Percentiles rank a stretch among this genome's conserved stretches.
These are phyloP conservation scores for Drosophila prosaltans DNA, from an alignment of 1,140 invertebrate genomes.

Conservation along the genomic window DNA sequence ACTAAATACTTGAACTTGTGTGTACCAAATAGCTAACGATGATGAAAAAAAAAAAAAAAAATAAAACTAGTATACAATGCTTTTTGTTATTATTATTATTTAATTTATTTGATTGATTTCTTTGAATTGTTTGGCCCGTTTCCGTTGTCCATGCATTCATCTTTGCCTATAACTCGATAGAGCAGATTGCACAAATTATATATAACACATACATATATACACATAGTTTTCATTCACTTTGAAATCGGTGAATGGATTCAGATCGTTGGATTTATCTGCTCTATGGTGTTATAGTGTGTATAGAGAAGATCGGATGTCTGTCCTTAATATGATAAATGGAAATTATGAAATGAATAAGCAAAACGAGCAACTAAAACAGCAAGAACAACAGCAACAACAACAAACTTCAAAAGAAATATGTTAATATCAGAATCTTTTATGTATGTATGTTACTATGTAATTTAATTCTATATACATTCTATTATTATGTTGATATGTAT, in stretches of 20 bases:
- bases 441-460: slow-evolving; percentile 64
- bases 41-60: slow-evolving; percentile 8
- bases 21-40: slow-evolving; percentile 20
- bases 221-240: slow-evolving; percentile 6
- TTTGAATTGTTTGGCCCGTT: slow-evolving; percentile 12
- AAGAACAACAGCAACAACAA: slow-evolving; percentile 2
- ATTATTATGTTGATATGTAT: slow-evolving; percentile 57
- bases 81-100: slow-evolving; percentile 20
- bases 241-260: not conserved
- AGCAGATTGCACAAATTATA: slow-evolving; percentile 8
- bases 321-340: not conserved
- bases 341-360: slow-evolving; percentile 1
- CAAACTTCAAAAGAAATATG: slow-evolving; percentile 45
- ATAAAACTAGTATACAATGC: slow-evolving; percentile 16
- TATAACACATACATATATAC: slow-evolving; percentile 4
- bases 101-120: slow-evolving; percentile 12
- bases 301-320: slow-evolving; percentile 5
- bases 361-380: not conserved
- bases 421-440: slow-evolving; percentile 63
- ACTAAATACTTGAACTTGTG: slow-evolving; percentile 15
- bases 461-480: slow-evolving; percentile 55
- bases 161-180: slow-evolving; percentile 5
- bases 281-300: not conserved
- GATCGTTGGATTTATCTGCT: not conserved
- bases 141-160: not conserved